phyloP scores from a whole-genome alignment of 2,888 invertebrate genomes.

The Clusia tigrina region DNA sequence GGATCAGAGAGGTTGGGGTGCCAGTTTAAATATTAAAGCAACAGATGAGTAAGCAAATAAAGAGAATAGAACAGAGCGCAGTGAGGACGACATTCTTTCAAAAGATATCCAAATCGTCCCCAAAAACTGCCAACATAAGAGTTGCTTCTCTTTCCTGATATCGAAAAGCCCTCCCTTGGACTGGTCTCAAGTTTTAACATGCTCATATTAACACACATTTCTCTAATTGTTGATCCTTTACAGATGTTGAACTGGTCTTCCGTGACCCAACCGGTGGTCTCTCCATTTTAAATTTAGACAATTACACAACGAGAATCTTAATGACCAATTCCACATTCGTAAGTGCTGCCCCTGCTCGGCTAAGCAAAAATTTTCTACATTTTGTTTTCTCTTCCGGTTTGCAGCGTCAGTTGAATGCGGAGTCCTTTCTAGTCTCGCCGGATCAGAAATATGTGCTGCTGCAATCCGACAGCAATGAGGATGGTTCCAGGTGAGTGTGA shows the following conservation, averaged over 20 bases:
- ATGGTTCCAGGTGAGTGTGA: constrained; percentile 54
- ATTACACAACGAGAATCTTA: constrained; percentile 75
- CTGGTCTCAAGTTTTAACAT: too few relatives aligned
- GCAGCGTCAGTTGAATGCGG: constrained; percentile 80
- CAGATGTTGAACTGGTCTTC: constrained; percentile 81
- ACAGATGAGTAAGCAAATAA: too few relatives aligned
- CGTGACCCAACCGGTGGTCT: constrained; percentile 80
- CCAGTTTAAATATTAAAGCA: too few relatives aligned
- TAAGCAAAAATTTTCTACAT: not conserved
- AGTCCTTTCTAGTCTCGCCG: constrained; percentile 79
- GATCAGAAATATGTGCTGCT: constrained; percentile 81
- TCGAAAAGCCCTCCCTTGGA: too few relatives aligned
- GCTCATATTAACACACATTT: too few relatives aligned
- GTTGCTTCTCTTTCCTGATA: too few relatives aligned
- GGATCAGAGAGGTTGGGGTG: not conserved
- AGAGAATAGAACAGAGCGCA: too few relatives aligned
- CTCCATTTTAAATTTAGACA: constrained; percentile 79
- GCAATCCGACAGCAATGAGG: constrained; percentile 70
- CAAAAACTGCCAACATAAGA: too few relatives aligned
- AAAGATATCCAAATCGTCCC: too few relatives aligned
- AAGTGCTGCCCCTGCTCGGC: constrained; percentile 65
- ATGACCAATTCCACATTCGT: constrained; percentile 86
- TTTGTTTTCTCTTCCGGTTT: constrained; percentile 38
- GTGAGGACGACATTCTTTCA: too few relatives aligned
- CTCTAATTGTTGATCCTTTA: too few relatives aligned